These are phyloP conservation scores for Pavo muticus DNA, from an alignment of 2,113 vertebrate genomes.

Conservation along the genomic window DNA sequence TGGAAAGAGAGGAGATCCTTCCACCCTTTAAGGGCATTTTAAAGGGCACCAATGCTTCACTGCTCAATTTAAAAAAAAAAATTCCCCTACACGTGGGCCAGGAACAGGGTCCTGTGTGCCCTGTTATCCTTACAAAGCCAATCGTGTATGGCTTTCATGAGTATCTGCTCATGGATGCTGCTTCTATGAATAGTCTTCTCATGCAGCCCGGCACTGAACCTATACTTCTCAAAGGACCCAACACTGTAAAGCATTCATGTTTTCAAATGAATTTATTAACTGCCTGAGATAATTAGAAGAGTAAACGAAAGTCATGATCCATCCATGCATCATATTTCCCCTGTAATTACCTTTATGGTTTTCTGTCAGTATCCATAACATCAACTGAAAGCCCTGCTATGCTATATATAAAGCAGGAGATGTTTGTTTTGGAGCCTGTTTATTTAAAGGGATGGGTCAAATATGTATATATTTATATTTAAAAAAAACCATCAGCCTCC, in stretches of 20 bases:
- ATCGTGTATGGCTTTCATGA: not conserved
- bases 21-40: not conserved
- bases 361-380: conserved; percentile 37
- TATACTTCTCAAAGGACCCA: not conserved
- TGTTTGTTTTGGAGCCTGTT: conserved; percentile 47
- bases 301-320: conserved; percentile 1
- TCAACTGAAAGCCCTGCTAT: not conserved
- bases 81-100: not conserved
- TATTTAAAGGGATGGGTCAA: conserved; percentile 36
- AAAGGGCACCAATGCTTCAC: not conserved
- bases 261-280: conserved; percentile 35
- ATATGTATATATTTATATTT: not conserved
- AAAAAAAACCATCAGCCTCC: not conserved
- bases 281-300: conserved; percentile 37
- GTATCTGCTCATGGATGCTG: not conserved
- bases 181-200: conserved; percentile 1
- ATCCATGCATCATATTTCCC: conserved; percentile 15
- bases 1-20: not conserved
- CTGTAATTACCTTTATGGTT: conserved; percentile 15
- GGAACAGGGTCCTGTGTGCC: not conserved
- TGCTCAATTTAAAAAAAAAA: not conserved
- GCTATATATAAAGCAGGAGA: conserved; percentile 15
- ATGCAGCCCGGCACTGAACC: not conserved
- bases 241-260: conserved; percentile 23
- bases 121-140: not conserved